Base-by-base conservation (phyloP, 2,797 vertebrate genomes). In the Hirundo rustica region DNA sequence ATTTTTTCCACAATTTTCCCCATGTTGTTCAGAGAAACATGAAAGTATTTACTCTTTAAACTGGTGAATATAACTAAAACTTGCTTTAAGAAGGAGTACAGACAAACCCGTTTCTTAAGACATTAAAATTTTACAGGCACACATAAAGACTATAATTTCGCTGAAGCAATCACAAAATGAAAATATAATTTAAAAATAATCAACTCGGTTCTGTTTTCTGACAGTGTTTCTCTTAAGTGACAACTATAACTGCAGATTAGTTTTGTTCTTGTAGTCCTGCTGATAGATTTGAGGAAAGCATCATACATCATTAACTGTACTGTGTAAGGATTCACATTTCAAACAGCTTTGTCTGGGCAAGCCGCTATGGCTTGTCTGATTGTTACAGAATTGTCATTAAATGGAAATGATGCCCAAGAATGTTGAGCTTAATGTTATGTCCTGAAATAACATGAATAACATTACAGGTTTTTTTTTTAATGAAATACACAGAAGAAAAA, bases 201-300 rank as follows among this genome's bases (percentile, higher is more conserved):
- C 88, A 50, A 22, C 16, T 42, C 45, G 1, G 9, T 5, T 66
- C 68, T 72, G 13, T 21, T 73, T 74, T 81, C 68, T 42, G 64
- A 22, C 38, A 65, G 16, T 66, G 22, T 61, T 92, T 71, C 38
- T 89, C n/a, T 45, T 71, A 62, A 76, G 10, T 85, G 5, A 42
- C 70, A 68, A 95, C 95, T 95, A 96, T 93, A 97, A 95, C 91
- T 97, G 83, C 65, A 88, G 64, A 96, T 95, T 83, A 81, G 47
- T 89, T 85, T 96, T 62, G 23, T 36, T 96, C 57, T 53, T 92
- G 15, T 34, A 72, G 23, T 40, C 29, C 21, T 81, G 27, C 27
- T 73, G 74, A 94, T 58, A 78, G 50, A 95, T 95, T 79, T 64
- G 74, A 97, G 87, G 89, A 62, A 92, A 79, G 65, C 1, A 18